Evolutionary conservation across 2,888 invertebrate species (phyloP), one percentile per base, ranked within the genome.

Genomic region (Lepidocyrtinus sp.): DNA sequence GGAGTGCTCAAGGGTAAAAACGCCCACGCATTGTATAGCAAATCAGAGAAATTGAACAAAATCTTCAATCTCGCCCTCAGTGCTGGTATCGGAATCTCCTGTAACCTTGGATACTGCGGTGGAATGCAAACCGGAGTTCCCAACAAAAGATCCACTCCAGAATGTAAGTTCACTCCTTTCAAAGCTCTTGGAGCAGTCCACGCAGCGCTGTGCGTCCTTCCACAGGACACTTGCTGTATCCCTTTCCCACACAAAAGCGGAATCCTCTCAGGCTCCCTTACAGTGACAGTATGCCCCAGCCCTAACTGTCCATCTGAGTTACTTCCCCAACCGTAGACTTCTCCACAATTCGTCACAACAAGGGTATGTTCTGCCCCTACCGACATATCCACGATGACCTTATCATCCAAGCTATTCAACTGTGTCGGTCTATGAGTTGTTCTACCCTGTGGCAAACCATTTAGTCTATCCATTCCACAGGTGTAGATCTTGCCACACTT

Each of bases 251-350:
- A 89, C 1, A 92, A 88, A 25, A 89, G 89, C 0, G 90, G 87
- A 24, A 92, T 89, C 9, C 91, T 87, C 87, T 91, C 90, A 0
- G 92, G 92, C 85, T 92, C 91, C 82, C 90, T 88, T 0, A 91
- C 90, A 21, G 90, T 88, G n/a, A 90, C 88, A 0, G 91, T 90
- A 59, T 91, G 91, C 0, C 91, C 91, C 0, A 92, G 87, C 0
- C 92, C 92, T 1, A 92, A 88, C 87, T 92, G 92, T 2, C 91
- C 91, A 87, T 92, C 92, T 50, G 90, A 89, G 88, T 92, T 92
- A 88, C 90, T 90, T n/a, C 92, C 92, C 84, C 83, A 83, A 12
- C 83, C 85, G 64, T 76, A 84, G 5, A 85, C 84, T 9, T 85
- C 84, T 1, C 83, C 84, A 0, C 62, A 71, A n/a, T 89, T 88